Evolutionary conservation across 2,797 vertebrate species (phyloP), one percentile per base, ranked within the genome.

Genomic region (Pygocentrus nattereri): DNA sequence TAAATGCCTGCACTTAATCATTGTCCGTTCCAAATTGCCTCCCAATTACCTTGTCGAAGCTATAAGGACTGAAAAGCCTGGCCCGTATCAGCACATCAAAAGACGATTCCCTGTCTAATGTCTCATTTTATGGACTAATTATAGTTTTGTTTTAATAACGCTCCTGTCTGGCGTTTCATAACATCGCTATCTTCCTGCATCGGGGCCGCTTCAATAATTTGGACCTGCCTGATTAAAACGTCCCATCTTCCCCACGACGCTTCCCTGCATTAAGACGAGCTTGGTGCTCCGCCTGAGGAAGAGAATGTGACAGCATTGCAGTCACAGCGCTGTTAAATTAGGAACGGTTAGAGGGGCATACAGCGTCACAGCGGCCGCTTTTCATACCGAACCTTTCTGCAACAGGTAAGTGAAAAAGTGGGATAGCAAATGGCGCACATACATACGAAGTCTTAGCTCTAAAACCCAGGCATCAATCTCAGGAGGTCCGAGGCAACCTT

Each of bases 81-180:
- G 54, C 74, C 21, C 49, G 68, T 80, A 76, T 11, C 34, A 86
- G 73, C 73, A 79, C 85, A 74, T 77, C 74, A 83, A 85, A 85
- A 70, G 72, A n/a, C 27, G 30, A 77, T 76, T 73, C 72, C 62
- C 44, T 75, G 41, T 80, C 69, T 82, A 85, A 85, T 82, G 74
- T 86, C 71, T 83, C 38, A 71, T 76, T 88, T 84, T 82, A 86
- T 78, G 67, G 75, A 85, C 81, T 87, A 85, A 87, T 85, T 80
- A 78, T 74, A 81, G 81, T 79, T 84, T 82, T 72, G 80, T 85
- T 85, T 85, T 85, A 89, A 89, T 83, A 83, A 81, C 68, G 52
- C 38, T 59, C n/a, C 41, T 27, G 64, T 82, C 73, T 79, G 50
- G 47, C 64, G 65, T 82, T 56, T 80, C 74, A 80, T 78, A 79